A percentile compares a stretch with the other conserved stretches of the same genome.
Conservation (phyloP, 2,888 invertebrate genomes). For the Machimus atricapillus region DNA sequence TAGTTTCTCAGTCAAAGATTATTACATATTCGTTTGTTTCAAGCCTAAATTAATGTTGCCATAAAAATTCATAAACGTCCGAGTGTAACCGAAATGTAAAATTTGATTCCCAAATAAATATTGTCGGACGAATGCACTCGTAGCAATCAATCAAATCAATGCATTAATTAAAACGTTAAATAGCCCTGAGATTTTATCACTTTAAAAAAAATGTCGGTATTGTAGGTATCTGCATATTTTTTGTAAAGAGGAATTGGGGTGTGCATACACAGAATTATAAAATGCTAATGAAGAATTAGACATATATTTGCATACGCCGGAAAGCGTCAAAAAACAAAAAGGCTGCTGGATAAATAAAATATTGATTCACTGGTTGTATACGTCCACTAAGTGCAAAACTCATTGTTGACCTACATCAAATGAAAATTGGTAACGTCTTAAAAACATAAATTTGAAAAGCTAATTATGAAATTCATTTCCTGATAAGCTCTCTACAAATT, state of each 20-base stretch:
- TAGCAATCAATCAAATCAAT: too few relatives aligned
- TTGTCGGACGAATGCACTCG: too few relatives aligned
- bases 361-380: neutral
- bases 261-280: neutral
- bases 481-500: neutral
- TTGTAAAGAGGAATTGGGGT: neutral
- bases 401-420: too few relatives aligned
- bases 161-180: neutral
- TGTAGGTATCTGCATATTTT: neutral
- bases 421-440: too few relatives aligned
- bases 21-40: too few relatives aligned
- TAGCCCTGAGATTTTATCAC: neutral
- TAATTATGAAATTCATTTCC: neutral
- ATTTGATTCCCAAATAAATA: too few relatives aligned
- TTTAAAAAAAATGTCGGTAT: neutral
- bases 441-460: neutral
- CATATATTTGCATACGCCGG: neutral
- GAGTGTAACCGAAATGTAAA: too few relatives aligned
- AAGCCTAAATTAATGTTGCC: too few relatives aligned
- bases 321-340: neutral
- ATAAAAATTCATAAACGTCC: too few relatives aligned
- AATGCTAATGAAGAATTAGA: neutral
- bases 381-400: too few relatives aligned
- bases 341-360: neutral
- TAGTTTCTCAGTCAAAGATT: too few relatives aligned